phyloP scores from a whole-genome alignment of 2,888 invertebrate species.

The Tricholauxania praeusta region DNA sequence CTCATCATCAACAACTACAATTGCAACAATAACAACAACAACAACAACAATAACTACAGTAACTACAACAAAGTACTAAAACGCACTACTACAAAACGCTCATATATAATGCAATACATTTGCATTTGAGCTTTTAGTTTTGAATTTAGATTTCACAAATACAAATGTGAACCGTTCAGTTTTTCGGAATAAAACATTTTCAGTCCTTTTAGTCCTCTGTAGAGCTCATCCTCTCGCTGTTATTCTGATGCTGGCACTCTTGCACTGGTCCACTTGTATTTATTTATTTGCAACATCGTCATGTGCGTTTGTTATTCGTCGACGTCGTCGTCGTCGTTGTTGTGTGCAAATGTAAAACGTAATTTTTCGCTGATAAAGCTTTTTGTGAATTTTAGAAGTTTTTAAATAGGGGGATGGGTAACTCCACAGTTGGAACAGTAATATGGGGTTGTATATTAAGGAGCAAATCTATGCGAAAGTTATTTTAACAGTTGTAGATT shows the following conservation, averaged over 20 bases:
- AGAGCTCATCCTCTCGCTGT: no score
- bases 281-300: conserved; percentile 17
- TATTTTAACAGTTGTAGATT: no score
- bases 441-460: no score
- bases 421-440: no score
- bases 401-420: background rate
- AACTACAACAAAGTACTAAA: conserved; percentile 22
- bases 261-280: background rate
- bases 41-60: background rate
- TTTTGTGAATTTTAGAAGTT: background rate
- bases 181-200: no score
- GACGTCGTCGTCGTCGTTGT: background rate
- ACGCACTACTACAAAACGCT: conserved; percentile 18
- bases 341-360: conserved; percentile 16
- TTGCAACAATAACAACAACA: conserved; percentile 20
- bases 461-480: no score
- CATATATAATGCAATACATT: conserved; percentile 49
- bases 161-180: no score
- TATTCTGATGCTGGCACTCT: no score
- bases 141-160: conserved; percentile 42
- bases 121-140: conserved; percentile 47
- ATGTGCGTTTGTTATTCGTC: background rate
- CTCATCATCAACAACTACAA: conserved; percentile 7
- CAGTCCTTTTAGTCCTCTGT: no score
- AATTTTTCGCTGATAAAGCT: conserved; percentile 22